Base-by-base conservation (phyloP, 1,140 invertebrate genomes). In the Eupristina koningsbergeri region DNA sequence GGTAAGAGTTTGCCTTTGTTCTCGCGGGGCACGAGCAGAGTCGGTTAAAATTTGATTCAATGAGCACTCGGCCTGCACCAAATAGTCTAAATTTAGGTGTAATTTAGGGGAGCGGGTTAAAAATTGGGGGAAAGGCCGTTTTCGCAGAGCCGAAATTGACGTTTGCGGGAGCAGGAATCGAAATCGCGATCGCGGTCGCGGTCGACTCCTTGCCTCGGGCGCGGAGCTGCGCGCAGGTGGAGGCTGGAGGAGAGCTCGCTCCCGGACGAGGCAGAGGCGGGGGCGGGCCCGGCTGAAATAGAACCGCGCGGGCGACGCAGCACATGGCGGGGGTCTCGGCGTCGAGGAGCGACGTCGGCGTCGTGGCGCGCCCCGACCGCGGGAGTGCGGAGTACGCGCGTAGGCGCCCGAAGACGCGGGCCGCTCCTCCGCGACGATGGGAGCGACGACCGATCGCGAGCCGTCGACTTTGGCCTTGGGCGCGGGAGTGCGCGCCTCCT, bases 291-390 rank as follows among this genome's bases (percentile, higher is more conserved):
- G 86, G 88, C 87, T 89, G 89, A 92, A 91, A 92, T 91, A 92
- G 89, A 91, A 26, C 47, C 7, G 47, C 74, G 75, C 86, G 88
- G 87, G 47, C 74, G 75, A 86, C 88, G 87, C 11, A 45, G 41
- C 90, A 90, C 89, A 90, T 92, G 91, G 89, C 90, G 89, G 90
- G 89, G 91, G 91, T 88, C 90, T 87, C 89, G 89, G n/a, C n/a
- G n/a, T n/a, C n/a, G n/a, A n/a, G n/a, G n/a, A n/a, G n/a, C n/a
- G n/a, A n/a, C n/a, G n/a, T n/a, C 89, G 86, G 85, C 87, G 86
- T 88, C 86, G 86, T 86, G 19, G 86, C 85, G 87, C 86, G 83
- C 76, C 87, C 86, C 86, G 85, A 86, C 86, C 84, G 85, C 84
- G 73, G 85, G 86, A 86, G 83, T 78, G 61, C 85, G 85, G 86